A percentile compares a stretch with the other conserved stretches of the same genome.
Conservation (phyloP, 2,113 vertebrate genomes). For the Odontophorus gujanensis region DNA sequence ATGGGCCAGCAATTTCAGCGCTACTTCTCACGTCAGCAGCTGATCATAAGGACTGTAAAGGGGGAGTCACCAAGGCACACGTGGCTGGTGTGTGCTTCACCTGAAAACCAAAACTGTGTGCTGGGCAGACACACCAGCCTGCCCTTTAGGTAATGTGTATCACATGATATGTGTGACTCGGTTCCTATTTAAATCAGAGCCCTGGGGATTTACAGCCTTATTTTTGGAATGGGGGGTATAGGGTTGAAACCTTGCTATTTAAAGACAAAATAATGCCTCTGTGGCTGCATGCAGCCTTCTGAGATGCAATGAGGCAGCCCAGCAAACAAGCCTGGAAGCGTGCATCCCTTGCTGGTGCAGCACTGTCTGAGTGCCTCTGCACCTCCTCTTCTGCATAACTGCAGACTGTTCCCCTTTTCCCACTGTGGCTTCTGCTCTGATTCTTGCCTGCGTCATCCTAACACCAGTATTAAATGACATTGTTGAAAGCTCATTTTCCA, state of each 20-base stretch:
- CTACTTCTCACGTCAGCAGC: neutral
- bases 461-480: neutral
- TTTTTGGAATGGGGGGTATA: slow-evolving; percentile 37
- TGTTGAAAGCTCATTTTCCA: neutral
- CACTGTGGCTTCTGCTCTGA: neutral
- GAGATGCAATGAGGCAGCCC: neutral
- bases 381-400: neutral
- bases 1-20: neutral
- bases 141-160: neutral
- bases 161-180: neutral
- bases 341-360: neutral
- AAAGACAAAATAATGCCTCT: slow-evolving; percentile 9
- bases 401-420: neutral
- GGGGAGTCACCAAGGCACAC: neutral
- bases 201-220: slow-evolving; percentile 51
- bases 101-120: neutral
- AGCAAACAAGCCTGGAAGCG: neutral
- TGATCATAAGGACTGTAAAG: neutral
- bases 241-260: slow-evolving; percentile 32
- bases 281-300: neutral
- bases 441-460: neutral
- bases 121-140: neutral
- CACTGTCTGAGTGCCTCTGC: rapidly evolving
- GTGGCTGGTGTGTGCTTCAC: neutral
- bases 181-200: slow-evolving; percentile 40